These are phyloP conservation scores for Chiridota heheva DNA, from an alignment of 35 echinoderm and acorn worm species.

Conservation along the genomic window DNA sequence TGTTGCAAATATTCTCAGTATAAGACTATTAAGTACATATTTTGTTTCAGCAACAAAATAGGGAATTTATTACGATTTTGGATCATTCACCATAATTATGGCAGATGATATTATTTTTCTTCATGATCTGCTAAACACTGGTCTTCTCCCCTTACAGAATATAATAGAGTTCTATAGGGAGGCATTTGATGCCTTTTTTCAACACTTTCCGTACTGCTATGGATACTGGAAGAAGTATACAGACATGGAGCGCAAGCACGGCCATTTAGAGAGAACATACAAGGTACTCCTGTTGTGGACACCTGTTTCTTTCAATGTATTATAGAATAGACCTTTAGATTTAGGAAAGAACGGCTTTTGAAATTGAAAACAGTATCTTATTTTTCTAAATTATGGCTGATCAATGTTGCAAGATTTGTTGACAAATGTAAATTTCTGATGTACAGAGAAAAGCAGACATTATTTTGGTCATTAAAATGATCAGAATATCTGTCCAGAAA, in stretches of 20 bases:
- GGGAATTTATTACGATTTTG: background rate
- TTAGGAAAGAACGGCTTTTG: background rate
- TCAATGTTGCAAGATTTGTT: no score
- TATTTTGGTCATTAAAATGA: no score
- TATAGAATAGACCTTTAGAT: background rate
- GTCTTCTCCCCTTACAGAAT: slow-evolving; percentile 53
- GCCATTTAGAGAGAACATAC: slow-evolving; percentile 52
- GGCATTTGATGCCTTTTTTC: slow-evolving; percentile 90
- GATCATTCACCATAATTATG: background rate
- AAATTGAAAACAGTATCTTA: no score
- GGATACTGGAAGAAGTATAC: slow-evolving; percentile 99
- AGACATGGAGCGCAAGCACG: slow-evolving; percentile 76
- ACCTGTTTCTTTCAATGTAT: background rate
- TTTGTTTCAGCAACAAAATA: background rate
- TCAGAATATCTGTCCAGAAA: no score
- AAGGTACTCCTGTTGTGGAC: slow-evolving; percentile 55
- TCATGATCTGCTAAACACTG: no score
- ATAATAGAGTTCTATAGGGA: slow-evolving; percentile 74
- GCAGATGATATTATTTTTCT: no score
- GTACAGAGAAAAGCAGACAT: no score
- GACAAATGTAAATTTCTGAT: no score
- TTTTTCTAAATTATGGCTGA: no score
- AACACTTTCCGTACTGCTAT: slow-evolving; percentile 93
- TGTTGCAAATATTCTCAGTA: no score
- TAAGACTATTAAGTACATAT: background rate